Conservation (phyloP, 2,797 vertebrate species). For the Triplophysa yarkandensis region DNA sequence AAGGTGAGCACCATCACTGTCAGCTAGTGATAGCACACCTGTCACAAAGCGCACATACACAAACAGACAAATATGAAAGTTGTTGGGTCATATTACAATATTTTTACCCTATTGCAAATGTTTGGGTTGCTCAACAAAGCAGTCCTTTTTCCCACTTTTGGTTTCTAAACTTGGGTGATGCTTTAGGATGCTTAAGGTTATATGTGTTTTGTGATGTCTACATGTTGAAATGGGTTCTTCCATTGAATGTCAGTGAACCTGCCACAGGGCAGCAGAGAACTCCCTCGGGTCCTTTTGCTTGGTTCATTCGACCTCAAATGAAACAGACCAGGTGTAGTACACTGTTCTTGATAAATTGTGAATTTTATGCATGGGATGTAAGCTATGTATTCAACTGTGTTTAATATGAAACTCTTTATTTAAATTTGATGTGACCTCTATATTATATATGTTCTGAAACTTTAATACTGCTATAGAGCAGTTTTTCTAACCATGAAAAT, state of each 20-base stretch:
- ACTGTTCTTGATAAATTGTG: neutral
- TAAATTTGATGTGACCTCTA: too few relatives aligned
- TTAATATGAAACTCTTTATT: too few relatives aligned
- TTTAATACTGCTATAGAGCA: neutral
- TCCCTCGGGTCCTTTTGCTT: slow-evolving; percentile 18
- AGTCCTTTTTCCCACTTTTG: neutral
- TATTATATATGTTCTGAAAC: too few relatives aligned
- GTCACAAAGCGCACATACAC: slow-evolving; percentile 5
- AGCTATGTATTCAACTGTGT: neutral
- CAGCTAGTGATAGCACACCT: slow-evolving; percentile 39
- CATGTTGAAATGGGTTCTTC: neutral
- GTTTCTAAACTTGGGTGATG: neutral
- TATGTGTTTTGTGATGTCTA: neutral
- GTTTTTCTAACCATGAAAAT: neutral
- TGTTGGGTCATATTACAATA: neutral
- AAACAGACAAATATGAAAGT: slow-evolving; percentile 15
- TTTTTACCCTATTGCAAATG: neutral
- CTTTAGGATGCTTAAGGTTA: neutral
- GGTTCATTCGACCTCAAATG: neutral
- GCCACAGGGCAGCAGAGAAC: slow-evolving; percentile 17
- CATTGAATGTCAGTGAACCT: slow-evolving; percentile 6
- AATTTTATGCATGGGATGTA: neutral
- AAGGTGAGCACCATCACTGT: slow-evolving; percentile 17
- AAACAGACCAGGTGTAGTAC: slow-evolving; percentile 18
- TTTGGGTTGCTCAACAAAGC: slow-evolving; percentile 9